Percentiles rank a stretch among this genome's conserved stretches.
These are phyloP conservation scores for Leptopilina drosophilae DNA, from an alignment of 2,888 invertebrate genomes.

Conservation along the genomic window DNA sequence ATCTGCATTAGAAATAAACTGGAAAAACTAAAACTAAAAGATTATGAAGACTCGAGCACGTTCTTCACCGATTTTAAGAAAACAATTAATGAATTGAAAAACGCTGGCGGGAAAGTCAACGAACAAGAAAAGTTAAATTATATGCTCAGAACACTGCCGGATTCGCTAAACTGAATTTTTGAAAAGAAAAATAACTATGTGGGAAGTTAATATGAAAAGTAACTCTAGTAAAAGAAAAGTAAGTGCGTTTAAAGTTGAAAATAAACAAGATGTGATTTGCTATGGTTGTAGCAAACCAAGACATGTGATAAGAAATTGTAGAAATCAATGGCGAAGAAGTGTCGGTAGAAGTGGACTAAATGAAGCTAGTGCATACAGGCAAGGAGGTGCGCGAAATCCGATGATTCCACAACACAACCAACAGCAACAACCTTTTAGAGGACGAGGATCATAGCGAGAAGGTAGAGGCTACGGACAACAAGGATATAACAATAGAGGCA, in stretches of 20 bases:
- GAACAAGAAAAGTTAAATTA: slow-evolving; percentile 62
- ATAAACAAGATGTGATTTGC: slow-evolving; percentile 19
- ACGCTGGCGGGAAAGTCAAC: slow-evolving; percentile 55
- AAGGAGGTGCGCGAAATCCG: neutral
- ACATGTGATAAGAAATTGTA: slow-evolving; percentile 41
- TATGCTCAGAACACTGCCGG: slow-evolving; percentile 43
- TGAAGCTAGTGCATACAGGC: slow-evolving; percentile 10
- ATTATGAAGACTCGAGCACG: slow-evolving; percentile 23
- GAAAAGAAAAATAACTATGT: slow-evolving; percentile 5
- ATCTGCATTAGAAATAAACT: slow-evolving; percentile 59
- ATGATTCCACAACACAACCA: slow-evolving; percentile 5
- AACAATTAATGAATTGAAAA: slow-evolving; percentile 59
- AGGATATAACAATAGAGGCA: slow-evolving; percentile 19
- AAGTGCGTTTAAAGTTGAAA: slow-evolving; percentile 16
- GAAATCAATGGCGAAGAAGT: neutral
- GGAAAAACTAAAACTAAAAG: slow-evolving; percentile 57
- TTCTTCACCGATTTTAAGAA: slow-evolving; percentile 62
- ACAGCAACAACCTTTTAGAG: neutral
- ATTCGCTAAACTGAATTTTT: slow-evolving; percentile 30
- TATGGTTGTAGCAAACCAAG: slow-evolving; percentile 41
- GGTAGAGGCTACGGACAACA: slow-evolving; percentile 15
- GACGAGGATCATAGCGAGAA: too few species aligned
- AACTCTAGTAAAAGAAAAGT: neutral
- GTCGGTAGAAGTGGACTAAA: slow-evolving; percentile 17
- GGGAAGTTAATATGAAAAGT: neutral